These are phyloP conservation scores for Acleris sparsana DNA, from an alignment of 2,888 invertebrate species.

Conservation along the genomic window DNA sequence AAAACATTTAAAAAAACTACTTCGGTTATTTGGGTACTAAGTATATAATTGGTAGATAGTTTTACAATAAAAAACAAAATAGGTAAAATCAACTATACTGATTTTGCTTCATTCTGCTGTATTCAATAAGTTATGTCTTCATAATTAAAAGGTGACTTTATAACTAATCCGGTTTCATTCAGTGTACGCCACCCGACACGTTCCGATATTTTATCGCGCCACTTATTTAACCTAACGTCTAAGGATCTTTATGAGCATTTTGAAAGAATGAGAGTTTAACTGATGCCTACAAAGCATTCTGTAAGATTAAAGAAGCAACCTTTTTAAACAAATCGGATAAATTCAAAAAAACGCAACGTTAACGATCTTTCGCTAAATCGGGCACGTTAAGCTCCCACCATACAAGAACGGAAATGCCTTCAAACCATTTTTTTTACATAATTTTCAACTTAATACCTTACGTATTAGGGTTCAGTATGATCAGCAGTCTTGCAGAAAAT, in stretches of 20 bases:
- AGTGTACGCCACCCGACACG: too few relatives aligned
- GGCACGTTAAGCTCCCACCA: conserved; percentile 24
- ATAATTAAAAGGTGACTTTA: too few relatives aligned
- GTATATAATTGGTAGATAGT: too few relatives aligned
- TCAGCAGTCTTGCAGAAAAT: conserved; percentile 42
- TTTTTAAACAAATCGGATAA: conserved; percentile 30
- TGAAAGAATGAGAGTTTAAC: neutral
- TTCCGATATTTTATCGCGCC: too few relatives aligned
- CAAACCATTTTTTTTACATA: conserved; percentile 9
- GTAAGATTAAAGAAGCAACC: conserved; percentile 11
- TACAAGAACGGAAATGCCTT: conserved; percentile 18
- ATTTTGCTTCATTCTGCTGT: too few relatives aligned
- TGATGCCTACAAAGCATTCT: neutral
- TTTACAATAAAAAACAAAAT: too few relatives aligned
- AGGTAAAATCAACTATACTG: too few relatives aligned
- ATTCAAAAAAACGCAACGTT: conserved; percentile 28
- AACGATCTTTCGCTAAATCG: conserved; percentile 29
- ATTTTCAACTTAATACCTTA: neutral
- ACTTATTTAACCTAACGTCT: neutral
- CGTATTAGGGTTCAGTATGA: neutral
- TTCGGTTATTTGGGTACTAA: too few relatives aligned
- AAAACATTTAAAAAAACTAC: too few relatives aligned
- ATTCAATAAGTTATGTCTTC: too few relatives aligned
- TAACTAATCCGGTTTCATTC: too few relatives aligned
- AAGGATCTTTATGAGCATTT: neutral